phyloP scores from a whole-genome alignment of 23 tunicate genomes.

The Clavelina lepadiformis region DNA sequence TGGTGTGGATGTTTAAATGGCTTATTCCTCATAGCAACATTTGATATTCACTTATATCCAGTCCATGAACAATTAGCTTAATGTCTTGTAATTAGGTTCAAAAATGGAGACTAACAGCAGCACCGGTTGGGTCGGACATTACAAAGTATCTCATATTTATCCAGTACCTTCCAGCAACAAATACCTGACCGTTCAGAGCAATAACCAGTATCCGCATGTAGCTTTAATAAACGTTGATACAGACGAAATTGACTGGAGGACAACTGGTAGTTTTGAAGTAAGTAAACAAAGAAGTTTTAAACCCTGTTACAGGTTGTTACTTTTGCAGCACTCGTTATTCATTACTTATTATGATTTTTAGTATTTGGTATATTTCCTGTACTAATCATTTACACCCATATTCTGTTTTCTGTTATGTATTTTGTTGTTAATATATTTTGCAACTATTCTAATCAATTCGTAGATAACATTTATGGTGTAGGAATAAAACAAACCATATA shows the following conservation, averaged over 20 bases:
- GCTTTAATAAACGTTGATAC: slow-evolving; percentile 7
- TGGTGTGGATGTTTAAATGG: slow-evolving; percentile 15
- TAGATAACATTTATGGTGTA: too few species aligned
- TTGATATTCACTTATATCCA: neutral
- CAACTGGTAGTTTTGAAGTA: slow-evolving; percentile 73
- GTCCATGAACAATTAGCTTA: neutral
- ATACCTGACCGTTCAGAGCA: slow-evolving; percentile 49
- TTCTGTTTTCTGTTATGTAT: too few species aligned
- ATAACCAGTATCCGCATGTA: slow-evolving; percentile 53
- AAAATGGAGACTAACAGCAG: slow-evolving; percentile 28
- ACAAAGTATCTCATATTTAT: slow-evolving; percentile 63
- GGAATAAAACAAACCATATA: too few species aligned
- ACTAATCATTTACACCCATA: too few species aligned
- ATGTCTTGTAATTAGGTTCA: slow-evolving; percentile 15
- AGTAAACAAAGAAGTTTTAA: neutral
- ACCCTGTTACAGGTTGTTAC: too few species aligned
- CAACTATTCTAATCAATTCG: too few species aligned
- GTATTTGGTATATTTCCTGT: too few species aligned
- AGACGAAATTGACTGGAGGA: slow-evolving; percentile 37
- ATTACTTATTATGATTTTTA: too few species aligned
- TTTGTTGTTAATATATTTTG: too few species aligned
- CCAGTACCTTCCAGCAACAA: slow-evolving; percentile 17
- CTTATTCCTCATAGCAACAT: neutral
- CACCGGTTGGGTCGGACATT: slow-evolving; percentile 84
- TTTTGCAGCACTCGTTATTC: too few species aligned